Evolutionary conservation across 2,797 vertebrate genomes (phyloP).

Genomic region (Anguilla marmorata): DNA sequence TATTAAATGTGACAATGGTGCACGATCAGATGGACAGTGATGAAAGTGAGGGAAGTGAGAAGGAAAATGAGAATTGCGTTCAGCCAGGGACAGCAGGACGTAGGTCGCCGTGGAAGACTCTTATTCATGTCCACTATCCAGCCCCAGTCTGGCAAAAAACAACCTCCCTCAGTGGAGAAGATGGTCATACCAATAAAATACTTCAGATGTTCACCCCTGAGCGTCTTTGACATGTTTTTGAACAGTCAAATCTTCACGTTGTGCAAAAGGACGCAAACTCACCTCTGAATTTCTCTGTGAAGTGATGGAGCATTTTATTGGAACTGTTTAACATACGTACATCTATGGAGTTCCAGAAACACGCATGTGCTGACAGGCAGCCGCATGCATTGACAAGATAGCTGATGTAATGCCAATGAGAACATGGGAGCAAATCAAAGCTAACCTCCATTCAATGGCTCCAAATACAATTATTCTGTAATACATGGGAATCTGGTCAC

Average conservation of each 20-base stretch:
- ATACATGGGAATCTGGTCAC: background rate
- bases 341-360: background rate
- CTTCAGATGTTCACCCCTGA: background rate
- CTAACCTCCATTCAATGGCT: background rate
- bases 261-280: background rate
- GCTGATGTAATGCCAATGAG: background rate
- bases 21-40: background rate
- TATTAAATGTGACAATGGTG: background rate
- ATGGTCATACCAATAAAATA: background rate
- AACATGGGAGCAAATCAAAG: background rate
- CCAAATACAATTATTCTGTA: background rate
- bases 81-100: background rate
- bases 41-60: background rate
- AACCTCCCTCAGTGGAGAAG: background rate
- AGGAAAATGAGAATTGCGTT: background rate
- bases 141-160: background rate
- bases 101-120: background rate
- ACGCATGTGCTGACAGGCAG: background rate
- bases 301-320: background rate
- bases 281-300: background rate
- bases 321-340: background rate
- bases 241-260: background rate
- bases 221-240: background rate
- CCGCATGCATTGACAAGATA: background rate
- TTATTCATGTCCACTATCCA: background rate